Evolutionary conservation across 2,888 invertebrate species (phyloP).

Genomic region (Drosophila borborema): DNA sequence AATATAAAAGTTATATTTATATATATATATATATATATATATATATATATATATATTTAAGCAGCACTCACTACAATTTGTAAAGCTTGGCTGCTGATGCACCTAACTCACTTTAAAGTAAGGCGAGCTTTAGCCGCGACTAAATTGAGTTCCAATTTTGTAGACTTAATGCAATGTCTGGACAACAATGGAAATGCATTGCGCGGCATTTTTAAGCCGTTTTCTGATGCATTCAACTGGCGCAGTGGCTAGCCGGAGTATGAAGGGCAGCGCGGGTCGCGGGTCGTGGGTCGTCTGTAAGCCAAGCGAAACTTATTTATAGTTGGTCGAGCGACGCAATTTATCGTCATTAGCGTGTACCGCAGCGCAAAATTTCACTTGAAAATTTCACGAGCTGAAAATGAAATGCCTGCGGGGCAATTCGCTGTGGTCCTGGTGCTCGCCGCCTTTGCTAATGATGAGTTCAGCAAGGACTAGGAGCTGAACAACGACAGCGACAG

Average conservation of each 20-base stretch:
- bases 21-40: too few relatives aligned
- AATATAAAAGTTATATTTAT: too few relatives aligned
- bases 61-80: not conserved
- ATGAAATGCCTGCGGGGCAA: slow-evolving; percentile 77
- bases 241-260: slow-evolving; percentile 32
- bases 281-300: slow-evolving; percentile 18
- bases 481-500: slow-evolving; percentile 30
- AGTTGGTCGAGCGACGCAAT: slow-evolving; percentile 68
- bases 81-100: fast-evolving
- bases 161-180: slow-evolving; percentile 3
- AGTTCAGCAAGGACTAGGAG: slow-evolving; percentile 48
- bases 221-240: slow-evolving; percentile 38
- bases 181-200: slow-evolving; percentile 37
- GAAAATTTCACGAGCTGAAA: slow-evolving; percentile 75
- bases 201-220: slow-evolving; percentile 53
- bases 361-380: slow-evolving; percentile 74
- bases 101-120: not conserved
- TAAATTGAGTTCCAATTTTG: slow-evolving; percentile 6
- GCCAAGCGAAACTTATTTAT: slow-evolving; percentile 76
- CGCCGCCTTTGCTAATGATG: slow-evolving; percentile 62
- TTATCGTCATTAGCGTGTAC: slow-evolving; percentile 75
- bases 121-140: slow-evolving; percentile 7
- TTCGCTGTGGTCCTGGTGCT: slow-evolving; percentile 35
- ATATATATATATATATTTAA: too few relatives aligned
- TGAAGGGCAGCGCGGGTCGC: not conserved